Base-by-base conservation (phyloP, 2,888 invertebrate genomes). In the Acanthosepion pharaonis region DNA sequence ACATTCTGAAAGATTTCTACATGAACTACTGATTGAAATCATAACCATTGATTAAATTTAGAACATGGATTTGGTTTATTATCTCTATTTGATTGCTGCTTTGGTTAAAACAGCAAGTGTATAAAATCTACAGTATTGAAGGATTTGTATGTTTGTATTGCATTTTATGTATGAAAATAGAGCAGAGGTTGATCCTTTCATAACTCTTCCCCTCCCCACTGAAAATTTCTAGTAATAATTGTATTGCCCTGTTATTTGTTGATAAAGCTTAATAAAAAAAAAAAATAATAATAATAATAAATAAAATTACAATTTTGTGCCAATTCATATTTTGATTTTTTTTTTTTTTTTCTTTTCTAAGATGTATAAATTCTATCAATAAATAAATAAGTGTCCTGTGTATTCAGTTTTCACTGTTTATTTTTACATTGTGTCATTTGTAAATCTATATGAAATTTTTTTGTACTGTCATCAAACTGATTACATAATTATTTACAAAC, bases 311-410 rank as follows among this genome's bases (percentile, higher is more conserved):
- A 78, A 78, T 78, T 78, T 78, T 78, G 78, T 78, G 78, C 78
- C 78, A 78, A 78, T 78, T 78, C 78, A 78, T 78, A 78, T 78
- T 78, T 64, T 64, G 3, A 64, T 64, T 64, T 64, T 64, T 28
- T 33, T 64, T 64, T 28, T 33, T 33, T n/a, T 78, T 78, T 78
- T 78, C 78, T 78, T 78, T 78, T 78, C 78, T 78, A 78, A 78
- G 78, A 15, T 78, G 78, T 78, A 78, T 78, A 78, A 78, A 78
- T 78, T 78, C 33, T 78, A 78, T 78, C n/a, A 78, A 78, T 78
- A 78, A 78, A 78, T 78, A 78, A 78, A 78, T 78, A 33, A 78
- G 18, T 78, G 78, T 78, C 78, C n/a, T 78, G 78, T 78, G 78
- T 78, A 78, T 78, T 78, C n/a, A n/a, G 78, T 78, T 78, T 78